Conservation (phyloP, 2,113 vertebrate genomes). For the Caretta caretta region DNA sequence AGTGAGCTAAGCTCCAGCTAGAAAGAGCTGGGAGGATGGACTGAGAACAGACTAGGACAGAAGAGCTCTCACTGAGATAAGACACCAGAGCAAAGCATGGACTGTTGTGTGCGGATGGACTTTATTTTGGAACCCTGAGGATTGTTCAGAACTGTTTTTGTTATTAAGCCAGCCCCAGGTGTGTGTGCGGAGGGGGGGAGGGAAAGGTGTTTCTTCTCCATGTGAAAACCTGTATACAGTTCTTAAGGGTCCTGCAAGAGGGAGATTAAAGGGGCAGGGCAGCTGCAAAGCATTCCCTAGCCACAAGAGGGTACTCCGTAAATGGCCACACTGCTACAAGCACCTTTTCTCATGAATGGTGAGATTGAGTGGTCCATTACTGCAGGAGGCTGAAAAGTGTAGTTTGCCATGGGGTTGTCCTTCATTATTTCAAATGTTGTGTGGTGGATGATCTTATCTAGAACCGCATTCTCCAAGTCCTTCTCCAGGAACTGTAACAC, state of each 20-base stretch:
- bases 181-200: no score
- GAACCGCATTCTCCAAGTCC: constrained; percentile 28
- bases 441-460: constrained; percentile 64
- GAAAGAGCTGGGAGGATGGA: no score
- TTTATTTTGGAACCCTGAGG: neutral
- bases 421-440: constrained; percentile 79
- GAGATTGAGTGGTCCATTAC: constrained; percentile 65
- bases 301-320: neutral
- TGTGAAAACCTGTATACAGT: neutral
- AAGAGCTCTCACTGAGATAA: neutral
- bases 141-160: neutral
- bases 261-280: neutral
- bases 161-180: neutral
- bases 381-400: constrained; percentile 38
- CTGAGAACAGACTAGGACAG: neutral
- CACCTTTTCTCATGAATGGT: constrained; percentile 80
- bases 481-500: constrained; percentile 73
- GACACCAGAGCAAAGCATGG: neutral
- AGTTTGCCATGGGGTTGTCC: constrained; percentile 75
- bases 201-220: no score
- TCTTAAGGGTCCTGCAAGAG: neutral
- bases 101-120: neutral
- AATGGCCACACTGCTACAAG: neutral
- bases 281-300: neutral
- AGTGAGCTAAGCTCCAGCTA: no score